Conservation (phyloP, 2,113 vertebrate species). For the Megaceryle maxima region DNA sequence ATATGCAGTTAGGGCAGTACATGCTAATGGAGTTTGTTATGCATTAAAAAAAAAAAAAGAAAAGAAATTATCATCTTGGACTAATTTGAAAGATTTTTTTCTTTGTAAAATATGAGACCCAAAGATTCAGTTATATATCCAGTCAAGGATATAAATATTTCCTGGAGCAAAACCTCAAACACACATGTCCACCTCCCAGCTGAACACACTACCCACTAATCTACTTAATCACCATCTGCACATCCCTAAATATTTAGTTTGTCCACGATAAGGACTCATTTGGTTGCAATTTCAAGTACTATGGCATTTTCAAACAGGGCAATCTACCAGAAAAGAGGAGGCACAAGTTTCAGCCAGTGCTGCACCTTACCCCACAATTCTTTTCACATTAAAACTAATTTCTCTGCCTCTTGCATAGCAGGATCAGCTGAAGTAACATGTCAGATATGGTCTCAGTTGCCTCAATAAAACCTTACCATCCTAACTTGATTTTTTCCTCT, state of each 20-base stretch:
- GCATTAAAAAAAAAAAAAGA: not conserved
- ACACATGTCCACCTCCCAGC: accelerated
- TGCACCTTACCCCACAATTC: not conserved
- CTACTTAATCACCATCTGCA: not conserved
- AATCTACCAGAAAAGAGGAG: not conserved
- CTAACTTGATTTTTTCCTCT: conserved; percentile 28
- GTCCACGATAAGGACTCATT: not conserved
- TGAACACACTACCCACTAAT: not conserved
- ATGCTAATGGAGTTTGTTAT: not conserved
- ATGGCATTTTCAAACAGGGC: not conserved
- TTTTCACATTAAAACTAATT: not conserved
- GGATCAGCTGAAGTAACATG: not conserved
- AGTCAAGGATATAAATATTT: not conserved
- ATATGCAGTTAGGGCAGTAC: not conserved
- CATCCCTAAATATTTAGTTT: not conserved
- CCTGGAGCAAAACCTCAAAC: not conserved
- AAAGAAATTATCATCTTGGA: not conserved
- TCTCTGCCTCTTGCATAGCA: not conserved
- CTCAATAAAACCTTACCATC: conserved; percentile 6
- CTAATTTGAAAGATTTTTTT: not conserved
- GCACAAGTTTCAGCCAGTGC: not conserved
- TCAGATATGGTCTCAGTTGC: not conserved
- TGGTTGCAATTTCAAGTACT: not conserved
- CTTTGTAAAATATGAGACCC: not conserved
- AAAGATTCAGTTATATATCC: not conserved